Evolutionary conservation across 2,113 vertebrate species (phyloP).

Genomic region (Synodontis membranacea): DNA sequence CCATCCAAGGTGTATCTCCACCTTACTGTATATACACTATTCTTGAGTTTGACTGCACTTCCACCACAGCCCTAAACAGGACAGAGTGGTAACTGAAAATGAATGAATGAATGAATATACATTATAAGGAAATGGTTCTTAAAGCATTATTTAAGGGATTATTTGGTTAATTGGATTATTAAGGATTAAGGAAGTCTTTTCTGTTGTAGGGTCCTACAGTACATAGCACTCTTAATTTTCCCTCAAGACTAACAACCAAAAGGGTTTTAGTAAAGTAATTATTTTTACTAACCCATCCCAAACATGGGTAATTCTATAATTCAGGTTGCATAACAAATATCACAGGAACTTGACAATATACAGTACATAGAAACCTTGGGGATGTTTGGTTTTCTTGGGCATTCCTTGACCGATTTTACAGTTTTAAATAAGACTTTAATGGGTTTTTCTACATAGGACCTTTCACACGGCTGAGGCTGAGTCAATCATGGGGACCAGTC

Average conservation of each 20-base stretch:
- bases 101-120: background rate
- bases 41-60: background rate
- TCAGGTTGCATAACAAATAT: background rate
- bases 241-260: background rate
- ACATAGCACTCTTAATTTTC: background rate
- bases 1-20: background rate
- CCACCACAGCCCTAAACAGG: background rate
- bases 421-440: background rate
- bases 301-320: background rate
- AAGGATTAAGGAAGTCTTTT: too few relatives aligned
- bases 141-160: too few relatives aligned
- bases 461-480: background rate
- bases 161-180: too few relatives aligned
- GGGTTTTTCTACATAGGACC: background rate
- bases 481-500: background rate
- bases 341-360: background rate
- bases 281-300: too few relatives aligned
- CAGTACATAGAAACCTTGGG: background rate
- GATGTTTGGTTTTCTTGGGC: background rate
- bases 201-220: background rate
- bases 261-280: background rate
- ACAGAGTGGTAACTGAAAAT: background rate
- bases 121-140: background rate
- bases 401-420: background rate
- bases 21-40: too few relatives aligned